Conservation (phyloP, 2,888 invertebrate genomes). For the Amphipyra tragopoginis region DNA sequence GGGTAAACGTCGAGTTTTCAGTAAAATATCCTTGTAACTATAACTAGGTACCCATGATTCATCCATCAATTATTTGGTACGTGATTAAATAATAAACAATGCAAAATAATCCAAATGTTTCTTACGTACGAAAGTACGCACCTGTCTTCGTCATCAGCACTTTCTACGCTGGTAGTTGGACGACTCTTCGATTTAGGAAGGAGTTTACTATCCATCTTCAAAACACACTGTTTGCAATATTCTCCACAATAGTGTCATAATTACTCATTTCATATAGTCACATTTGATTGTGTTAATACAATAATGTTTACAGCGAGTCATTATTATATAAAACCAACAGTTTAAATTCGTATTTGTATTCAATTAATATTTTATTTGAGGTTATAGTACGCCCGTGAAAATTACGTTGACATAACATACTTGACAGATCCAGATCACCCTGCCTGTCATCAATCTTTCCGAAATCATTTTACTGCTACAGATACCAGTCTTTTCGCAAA, state of each 20-base stretch:
- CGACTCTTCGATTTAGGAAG: slow-evolving; percentile 64
- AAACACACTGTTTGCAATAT: slow-evolving; percentile 57
- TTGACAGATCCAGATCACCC: slow-evolving; percentile 7
- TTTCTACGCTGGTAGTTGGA: slow-evolving; percentile 76
- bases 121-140: slow-evolving; percentile 59
- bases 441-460: too few species aligned
- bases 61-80: neutral
- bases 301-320: slow-evolving; percentile 15
- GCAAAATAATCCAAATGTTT: neutral
- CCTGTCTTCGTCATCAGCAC: slow-evolving; percentile 78
- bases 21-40: too few species aligned
- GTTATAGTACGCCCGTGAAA: slow-evolving; percentile 42
- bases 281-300: slow-evolving; percentile 14
- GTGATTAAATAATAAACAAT: neutral
- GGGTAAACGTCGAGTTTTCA: too few species aligned
- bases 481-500: too few species aligned
- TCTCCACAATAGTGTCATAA: slow-evolving; percentile 51
- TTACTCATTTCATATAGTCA: slow-evolving; percentile 36
- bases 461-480: too few species aligned
- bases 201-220: slow-evolving; percentile 78
- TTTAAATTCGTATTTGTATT: slow-evolving; percentile 7
- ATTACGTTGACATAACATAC: slow-evolving; percentile 36
- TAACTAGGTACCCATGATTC: too few species aligned
- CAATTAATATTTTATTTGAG: slow-evolving; percentile 26
- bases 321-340: slow-evolving; percentile 21